Conservation (phyloP, 2,888 invertebrate species). For the Notodonta dromedarius region DNA sequence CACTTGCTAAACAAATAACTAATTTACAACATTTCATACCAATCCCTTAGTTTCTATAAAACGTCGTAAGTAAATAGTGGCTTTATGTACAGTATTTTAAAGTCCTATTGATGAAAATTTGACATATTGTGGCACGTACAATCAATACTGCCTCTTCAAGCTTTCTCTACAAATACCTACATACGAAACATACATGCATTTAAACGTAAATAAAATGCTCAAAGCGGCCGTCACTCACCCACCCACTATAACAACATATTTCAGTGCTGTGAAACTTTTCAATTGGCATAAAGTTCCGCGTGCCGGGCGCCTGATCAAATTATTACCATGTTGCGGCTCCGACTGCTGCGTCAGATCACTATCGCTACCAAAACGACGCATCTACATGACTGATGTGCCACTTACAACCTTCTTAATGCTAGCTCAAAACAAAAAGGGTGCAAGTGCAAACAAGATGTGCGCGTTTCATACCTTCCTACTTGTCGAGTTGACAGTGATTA, state of each 20-base stretch:
- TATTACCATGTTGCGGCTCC: conserved; percentile 77
- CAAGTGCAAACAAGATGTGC: conserved; percentile 30
- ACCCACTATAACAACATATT: conserved; percentile 51
- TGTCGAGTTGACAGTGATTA: conserved; percentile 75
- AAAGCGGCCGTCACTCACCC: conserved; percentile 46
- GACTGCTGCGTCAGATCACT: conserved; percentile 58
- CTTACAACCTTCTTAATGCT: conserved; percentile 24
- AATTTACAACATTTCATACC: too few relatives aligned
- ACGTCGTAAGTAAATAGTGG: too few relatives aligned
- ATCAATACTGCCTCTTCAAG: too few relatives aligned
- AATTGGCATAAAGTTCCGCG: conserved; percentile 73
- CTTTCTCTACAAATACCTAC: neutral
- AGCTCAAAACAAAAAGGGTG: conserved; percentile 42
- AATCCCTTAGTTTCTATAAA: too few relatives aligned
- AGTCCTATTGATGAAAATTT: too few relatives aligned
- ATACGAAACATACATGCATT: conserved; percentile 10
- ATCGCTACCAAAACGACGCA: conserved; percentile 50
- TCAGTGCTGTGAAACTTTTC: conserved; percentile 70
- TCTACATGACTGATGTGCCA: conserved; percentile 31
- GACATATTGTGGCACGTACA: too few relatives aligned
- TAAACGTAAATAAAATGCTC: conserved; percentile 42
- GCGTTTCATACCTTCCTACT: conserved; percentile 43
- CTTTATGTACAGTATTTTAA: too few relatives aligned
- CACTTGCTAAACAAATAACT: too few relatives aligned
- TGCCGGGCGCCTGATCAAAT: conserved; percentile 77